phyloP scores from a whole-genome alignment of 2,797 vertebrate species.

The Crenuchus spilurus region DNA sequence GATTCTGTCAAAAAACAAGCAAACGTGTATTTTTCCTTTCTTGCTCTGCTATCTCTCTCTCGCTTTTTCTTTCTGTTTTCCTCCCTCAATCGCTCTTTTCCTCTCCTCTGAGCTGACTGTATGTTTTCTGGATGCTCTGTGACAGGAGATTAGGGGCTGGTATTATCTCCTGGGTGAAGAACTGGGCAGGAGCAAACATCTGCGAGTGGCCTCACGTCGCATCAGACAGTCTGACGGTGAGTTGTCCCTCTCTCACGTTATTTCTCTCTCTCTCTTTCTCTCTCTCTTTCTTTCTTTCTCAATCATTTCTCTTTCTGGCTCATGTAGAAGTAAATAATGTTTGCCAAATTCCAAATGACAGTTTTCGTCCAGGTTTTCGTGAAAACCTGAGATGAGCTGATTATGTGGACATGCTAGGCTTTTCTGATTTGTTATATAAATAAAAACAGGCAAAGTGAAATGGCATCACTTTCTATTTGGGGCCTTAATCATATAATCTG shows the following conservation, averaged over 20 bases:
- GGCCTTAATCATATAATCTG: neutral
- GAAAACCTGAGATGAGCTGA: neutral
- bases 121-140: conserved; percentile 41
- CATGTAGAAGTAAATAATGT: conserved; percentile 23
- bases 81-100: neutral
- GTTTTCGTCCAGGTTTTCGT: conserved; percentile 1
- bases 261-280: neutral
- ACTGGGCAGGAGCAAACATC: conserved; percentile 85
- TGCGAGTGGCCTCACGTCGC: conserved; percentile 80
- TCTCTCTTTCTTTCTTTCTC: neutral
- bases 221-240: conserved; percentile 62
- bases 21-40: neutral
- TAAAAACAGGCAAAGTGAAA: neutral
- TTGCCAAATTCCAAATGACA: conserved; percentile 7
- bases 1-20: conserved; percentile 1
- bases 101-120: conserved; percentile 10
- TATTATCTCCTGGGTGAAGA: conserved; percentile 87
- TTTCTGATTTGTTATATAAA: neutral
- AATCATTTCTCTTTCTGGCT: conserved; percentile 3
- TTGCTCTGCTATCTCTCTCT: neutral
- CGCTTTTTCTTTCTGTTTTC: neutral
- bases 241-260: too few species aligned
- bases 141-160: conserved; percentile 85
- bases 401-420: neutral
- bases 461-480: neutral